Base-by-base conservation (phyloP, 2,888 invertebrate species). In the Drosophila subsilvestris region DNA sequence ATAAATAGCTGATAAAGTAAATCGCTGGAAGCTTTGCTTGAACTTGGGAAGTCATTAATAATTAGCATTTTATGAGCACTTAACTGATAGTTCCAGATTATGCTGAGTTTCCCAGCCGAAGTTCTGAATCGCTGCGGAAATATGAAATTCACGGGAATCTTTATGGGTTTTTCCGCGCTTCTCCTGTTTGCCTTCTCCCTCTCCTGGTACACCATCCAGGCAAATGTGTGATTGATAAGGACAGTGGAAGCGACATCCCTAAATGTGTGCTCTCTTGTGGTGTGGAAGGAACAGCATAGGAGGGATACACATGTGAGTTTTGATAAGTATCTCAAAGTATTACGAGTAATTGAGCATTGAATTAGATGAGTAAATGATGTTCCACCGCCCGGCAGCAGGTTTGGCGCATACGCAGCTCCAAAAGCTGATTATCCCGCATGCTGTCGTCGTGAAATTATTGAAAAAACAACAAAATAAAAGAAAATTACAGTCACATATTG, bases 161-260 rank as follows among this genome's bases (percentile, higher is more conserved):
- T 45, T 18, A 56, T 66, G 7, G n/a, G 29, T 8, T 9, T 59
- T 2, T 18, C 48, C 10, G n/a, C 51, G 4, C 3, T 50, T 1
- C 12, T 63, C n/a, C 10, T 20, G 4, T 20, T 20, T 9, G n/a
- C n/a, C n/a, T n/a, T n/a, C n/a, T n/a, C n/a, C n/a, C n/a, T n/a
- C n/a, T n/a, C n/a, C n/a, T n/a, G n/a, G 43, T 8, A 18, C 10
- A 63, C 0, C 49, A 89, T 65, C 89, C 89, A 0, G 83, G 80
- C 32, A 89, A 89, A 54, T 89, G 89, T 57, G 69, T 65, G 3
- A 32, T 89, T 1, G 27, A 48, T n/a, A n/a, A n/a, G n/a, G n/a
- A n/a, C n/a, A n/a, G n/a, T n/a, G n/a, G n/a, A n/a, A n/a, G 0
- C 72, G 68, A 10, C 58, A 81, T 58, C 79, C 81, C 6, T 20